Percentiles rank a stretch among this genome's conserved stretches.
These are phyloP conservation scores for Macrocentrus cingulum DNA, from an alignment of 1,140 invertebrate species.

Conservation along the genomic window DNA sequence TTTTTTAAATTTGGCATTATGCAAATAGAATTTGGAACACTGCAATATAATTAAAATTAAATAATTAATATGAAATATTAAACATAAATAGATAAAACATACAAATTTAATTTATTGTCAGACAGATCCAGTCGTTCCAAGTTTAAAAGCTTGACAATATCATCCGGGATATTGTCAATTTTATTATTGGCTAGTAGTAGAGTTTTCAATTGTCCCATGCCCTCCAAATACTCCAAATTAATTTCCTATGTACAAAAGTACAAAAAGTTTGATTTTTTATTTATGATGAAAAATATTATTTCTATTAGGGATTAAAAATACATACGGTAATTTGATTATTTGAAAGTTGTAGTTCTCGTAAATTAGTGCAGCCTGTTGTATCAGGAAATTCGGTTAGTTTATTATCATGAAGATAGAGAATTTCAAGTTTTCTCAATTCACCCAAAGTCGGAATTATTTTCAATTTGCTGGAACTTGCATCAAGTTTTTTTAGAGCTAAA, in stretches of 20 bases:
- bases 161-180: conserved; percentile 72
- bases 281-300: background rate
- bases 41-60: no score
- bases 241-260: conserved; percentile 61
- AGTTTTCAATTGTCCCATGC: conserved; percentile 69
- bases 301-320: conserved; percentile 24
- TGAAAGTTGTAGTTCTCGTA: conserved; percentile 77
- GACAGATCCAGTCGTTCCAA: conserved; percentile 80
- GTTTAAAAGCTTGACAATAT: conserved; percentile 73
- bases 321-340: conserved; percentile 77
- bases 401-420: conserved; percentile 78
- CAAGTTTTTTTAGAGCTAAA: conserved; percentile 63
- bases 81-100: conserved; percentile 36
- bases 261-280: background rate
- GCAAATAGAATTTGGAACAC: conserved; percentile 75
- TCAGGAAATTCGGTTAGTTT: conserved; percentile 68
- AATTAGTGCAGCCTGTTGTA: conserved; percentile 67
- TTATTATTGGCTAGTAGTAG: conserved; percentile 79
- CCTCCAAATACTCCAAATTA: conserved; percentile 66
- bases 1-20: conserved; percentile 79
- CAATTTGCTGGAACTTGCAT: conserved; percentile 64
- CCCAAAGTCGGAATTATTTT: conserved; percentile 73
- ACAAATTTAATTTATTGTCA: conserved; percentile 78
- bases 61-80: no score
- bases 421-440: conserved; percentile 77